These are phyloP conservation scores for Centropus unirufus DNA, from an alignment of 2,113 vertebrate genomes.

Conservation along the genomic window DNA sequence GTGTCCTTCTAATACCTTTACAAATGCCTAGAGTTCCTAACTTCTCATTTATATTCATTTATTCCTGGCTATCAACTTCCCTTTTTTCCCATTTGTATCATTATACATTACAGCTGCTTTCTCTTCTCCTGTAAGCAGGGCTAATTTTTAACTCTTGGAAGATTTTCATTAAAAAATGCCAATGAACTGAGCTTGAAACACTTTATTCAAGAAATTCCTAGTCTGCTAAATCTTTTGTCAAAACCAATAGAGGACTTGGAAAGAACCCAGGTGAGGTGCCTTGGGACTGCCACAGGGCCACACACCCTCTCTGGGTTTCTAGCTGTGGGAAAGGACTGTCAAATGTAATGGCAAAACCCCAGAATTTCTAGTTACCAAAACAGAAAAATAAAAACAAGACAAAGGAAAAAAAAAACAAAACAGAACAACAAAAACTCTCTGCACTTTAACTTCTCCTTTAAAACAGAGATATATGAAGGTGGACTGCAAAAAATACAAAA, in stretches of 20 bases:
- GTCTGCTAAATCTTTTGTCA: background rate
- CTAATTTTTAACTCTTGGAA: constrained; percentile 4
- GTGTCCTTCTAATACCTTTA: background rate
- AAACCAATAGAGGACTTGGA: background rate
- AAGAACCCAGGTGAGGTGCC: background rate
- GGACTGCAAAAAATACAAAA: background rate
- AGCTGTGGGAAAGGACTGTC: background rate
- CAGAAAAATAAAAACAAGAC: background rate
- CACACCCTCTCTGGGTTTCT: background rate
- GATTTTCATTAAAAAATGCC: background rate
- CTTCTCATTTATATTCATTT: constrained; percentile 45
- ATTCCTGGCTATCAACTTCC: constrained; percentile 10
- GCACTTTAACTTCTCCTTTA: background rate
- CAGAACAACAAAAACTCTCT: no score
- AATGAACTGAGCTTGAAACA: background rate
- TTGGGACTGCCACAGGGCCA: background rate
- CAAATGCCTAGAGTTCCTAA: background rate
- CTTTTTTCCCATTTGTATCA: background rate
- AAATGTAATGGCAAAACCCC: background rate
- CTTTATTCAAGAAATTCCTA: background rate
- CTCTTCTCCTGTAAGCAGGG: background rate
- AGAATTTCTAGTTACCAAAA: background rate
- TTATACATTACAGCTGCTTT: constrained; percentile 20
- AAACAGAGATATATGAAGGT: background rate
- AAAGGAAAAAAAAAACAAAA: background rate